These are phyloP conservation scores for Squalus acanthias DNA, from an alignment of 2,797 vertebrate species.

Conservation along the genomic window DNA sequence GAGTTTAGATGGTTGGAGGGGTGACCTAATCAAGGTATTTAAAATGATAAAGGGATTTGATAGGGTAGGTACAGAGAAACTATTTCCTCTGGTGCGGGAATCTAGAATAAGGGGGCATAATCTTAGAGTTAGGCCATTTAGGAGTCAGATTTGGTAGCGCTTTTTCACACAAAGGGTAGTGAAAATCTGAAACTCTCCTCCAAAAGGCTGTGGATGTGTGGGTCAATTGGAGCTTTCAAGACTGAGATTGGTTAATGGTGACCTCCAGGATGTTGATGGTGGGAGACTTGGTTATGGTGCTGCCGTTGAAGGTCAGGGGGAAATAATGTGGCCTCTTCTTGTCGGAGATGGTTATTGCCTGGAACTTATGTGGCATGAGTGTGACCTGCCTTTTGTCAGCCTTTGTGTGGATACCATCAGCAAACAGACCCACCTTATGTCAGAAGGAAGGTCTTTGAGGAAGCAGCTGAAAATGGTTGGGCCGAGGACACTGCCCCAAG, in stretches of 20 bases:
- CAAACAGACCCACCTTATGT: neutral
- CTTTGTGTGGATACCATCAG: neutral
- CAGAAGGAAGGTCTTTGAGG: neutral
- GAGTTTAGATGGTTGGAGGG: neutral
- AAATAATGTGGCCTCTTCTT: neutral
- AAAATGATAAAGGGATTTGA: neutral
- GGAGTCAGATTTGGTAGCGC: neutral
- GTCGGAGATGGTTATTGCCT: neutral
- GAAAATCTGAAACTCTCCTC: neutral
- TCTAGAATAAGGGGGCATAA: neutral
- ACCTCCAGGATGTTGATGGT: neutral
- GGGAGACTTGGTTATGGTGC: neutral
- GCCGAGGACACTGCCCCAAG: neutral
- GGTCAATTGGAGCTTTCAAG: neutral
- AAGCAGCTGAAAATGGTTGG: neutral
- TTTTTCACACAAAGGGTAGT: neutral
- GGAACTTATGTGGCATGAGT: neutral
- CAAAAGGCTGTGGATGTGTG: neutral
- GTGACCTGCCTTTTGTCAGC: neutral
- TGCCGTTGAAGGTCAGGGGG: neutral
- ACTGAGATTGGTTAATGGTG: neutral
- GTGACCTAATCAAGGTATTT: neutral
- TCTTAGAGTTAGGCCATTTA: neutral
- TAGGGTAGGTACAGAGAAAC: neutral
- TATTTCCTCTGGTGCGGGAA: neutral